phyloP scores from a whole-genome alignment of 2,888 invertebrate species.

The Dolomedes plantarius region DNA sequence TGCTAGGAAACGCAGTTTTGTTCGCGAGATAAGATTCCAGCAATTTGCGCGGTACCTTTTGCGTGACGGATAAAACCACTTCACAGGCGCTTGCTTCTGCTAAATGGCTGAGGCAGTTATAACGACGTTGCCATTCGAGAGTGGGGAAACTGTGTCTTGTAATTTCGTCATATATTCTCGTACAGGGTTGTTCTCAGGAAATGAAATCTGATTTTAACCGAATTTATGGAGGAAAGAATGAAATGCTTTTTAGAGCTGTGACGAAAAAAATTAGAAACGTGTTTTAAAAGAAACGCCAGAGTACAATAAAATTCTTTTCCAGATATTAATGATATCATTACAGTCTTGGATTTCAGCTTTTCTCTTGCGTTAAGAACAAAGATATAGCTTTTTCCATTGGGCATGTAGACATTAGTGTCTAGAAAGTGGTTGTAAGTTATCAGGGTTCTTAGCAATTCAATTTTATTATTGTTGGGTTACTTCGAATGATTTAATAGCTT shows the following conservation, averaged over 20 bases:
- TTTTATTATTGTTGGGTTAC: too few species aligned
- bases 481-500: too few species aligned
- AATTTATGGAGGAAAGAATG: not conserved
- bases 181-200: not conserved
- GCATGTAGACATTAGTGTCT: too few species aligned
- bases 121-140: slow-evolving; percentile 22
- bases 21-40: slow-evolving; percentile 32
- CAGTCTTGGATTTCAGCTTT: too few species aligned
- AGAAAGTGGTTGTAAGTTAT: too few species aligned
- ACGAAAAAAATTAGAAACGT: not conserved
- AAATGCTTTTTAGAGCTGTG: not conserved
- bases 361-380: too few species aligned
- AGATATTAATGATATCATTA: too few species aligned
- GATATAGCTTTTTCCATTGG: too few species aligned
- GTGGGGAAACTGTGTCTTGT: not conserved
- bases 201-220: not conserved
- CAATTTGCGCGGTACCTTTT: slow-evolving; percentile 44
- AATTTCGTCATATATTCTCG: not conserved
- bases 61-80: slow-evolving; percentile 53
- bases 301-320: too few species aligned
- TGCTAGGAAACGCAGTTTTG: slow-evolving; percentile 67
- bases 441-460: too few species aligned
- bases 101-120: slow-evolving; percentile 45
- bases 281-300: too few species aligned
- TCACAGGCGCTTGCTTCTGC: not conserved